phyloP scores from a whole-genome alignment of 2,797 vertebrate species.

The Ctenosaura bakeri region DNA sequence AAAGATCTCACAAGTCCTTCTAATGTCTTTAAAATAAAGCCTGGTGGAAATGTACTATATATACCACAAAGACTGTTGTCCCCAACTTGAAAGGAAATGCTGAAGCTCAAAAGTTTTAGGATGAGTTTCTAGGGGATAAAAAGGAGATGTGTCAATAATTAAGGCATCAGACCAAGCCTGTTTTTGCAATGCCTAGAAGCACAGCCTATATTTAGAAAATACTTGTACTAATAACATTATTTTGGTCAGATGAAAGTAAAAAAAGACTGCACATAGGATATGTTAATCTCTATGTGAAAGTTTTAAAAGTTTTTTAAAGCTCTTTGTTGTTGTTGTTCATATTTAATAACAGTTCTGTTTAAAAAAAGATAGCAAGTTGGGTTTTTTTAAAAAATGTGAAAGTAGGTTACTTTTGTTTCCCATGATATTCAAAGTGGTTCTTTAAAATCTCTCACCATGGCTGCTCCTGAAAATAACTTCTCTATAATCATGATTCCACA shows the following conservation, averaged over 20 bases:
- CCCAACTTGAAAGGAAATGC: neutral
- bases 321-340: conserved; percentile 5
- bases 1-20: neutral
- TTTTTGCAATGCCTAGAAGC: neutral
- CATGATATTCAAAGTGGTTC: neutral
- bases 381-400: neutral
- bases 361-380: too few species aligned
- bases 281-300: neutral
- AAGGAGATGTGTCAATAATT: neutral
- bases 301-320: neutral
- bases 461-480: neutral
- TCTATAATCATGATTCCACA: neutral
- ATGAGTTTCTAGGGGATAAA: conserved; percentile 2
- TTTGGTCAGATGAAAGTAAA: neutral
- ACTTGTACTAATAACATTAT: neutral
- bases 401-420: neutral
- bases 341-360: neutral
- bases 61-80: neutral
- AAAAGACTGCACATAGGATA: neutral
- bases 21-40: neutral
- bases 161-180: neutral
- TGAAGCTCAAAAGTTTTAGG: neutral
- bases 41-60: neutral
- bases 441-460: neutral
- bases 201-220: neutral